A percentile compares a stretch with the other conserved stretches of the same genome.
Conservation (phyloP, 1,140 invertebrate genomes). For the Ostrea denselamellosa region DNA sequence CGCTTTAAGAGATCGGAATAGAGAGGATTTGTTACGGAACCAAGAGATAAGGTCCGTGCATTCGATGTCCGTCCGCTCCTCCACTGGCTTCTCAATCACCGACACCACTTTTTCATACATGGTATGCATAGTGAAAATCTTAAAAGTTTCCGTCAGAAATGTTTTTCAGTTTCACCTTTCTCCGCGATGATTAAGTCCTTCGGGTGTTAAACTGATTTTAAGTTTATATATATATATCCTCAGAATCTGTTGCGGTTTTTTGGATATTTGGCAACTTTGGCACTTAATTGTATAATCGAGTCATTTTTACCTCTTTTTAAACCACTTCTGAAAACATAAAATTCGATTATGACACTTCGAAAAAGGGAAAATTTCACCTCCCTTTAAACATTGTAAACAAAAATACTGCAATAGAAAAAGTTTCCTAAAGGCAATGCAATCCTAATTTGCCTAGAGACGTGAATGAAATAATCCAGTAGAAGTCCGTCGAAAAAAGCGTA, state of each 20-base stretch:
- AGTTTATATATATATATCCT: neutral
- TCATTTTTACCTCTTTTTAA: conserved; percentile 11
- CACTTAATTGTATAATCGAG: neutral
- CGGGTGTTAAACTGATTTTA: neutral
- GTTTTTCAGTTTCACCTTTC: neutral
- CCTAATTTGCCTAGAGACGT: neutral
- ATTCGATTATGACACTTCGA: conserved; percentile 4
- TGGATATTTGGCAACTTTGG: neutral
- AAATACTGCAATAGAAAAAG: neutral
- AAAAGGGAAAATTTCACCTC: neutral
- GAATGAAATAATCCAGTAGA: neutral
- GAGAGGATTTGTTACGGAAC: conserved; percentile 69
- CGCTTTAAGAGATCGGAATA: conserved; percentile 65
- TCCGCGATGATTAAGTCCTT: neutral
- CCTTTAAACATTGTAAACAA: neutral
- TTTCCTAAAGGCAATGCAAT: neutral
- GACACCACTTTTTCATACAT: conserved; percentile 67
- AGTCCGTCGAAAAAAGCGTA: neutral
- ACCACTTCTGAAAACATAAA: neutral
- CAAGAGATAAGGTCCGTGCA: conserved; percentile 67
- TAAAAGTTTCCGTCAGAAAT: neutral
- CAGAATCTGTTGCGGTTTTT: neutral
- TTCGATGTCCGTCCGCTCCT: conserved; percentile 64
- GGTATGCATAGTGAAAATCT: conserved; percentile 48
- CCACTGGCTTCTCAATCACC: conserved; percentile 62